These are phyloP conservation scores for Hassar affinis DNA, from an alignment of 2,113 vertebrate genomes.

Conservation along the genomic window DNA sequence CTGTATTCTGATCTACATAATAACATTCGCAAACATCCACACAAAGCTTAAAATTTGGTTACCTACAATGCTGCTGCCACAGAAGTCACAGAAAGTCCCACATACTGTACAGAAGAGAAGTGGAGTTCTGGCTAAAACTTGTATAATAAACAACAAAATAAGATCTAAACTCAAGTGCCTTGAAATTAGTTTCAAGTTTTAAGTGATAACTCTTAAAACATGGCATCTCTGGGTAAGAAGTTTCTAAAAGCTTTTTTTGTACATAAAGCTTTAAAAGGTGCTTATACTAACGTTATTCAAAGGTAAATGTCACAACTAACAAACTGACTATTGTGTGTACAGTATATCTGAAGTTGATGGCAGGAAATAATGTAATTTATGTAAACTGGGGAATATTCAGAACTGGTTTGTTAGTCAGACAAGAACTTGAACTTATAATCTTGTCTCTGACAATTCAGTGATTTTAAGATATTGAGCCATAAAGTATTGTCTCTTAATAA, in stretches of 20 bases:
- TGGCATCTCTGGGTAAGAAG: background rate
- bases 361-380: background rate
- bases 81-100: constrained; percentile 18
- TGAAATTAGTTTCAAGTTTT: background rate
- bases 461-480: background rate
- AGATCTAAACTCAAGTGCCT: background rate
- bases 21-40: constrained; percentile 19
- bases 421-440: background rate
- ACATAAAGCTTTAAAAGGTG: background rate
- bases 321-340: background rate
- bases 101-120: background rate
- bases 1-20: constrained; percentile 13
- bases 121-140: constrained; percentile 14
- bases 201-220: background rate
- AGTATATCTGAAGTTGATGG: background rate
- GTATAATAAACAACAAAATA: constrained; percentile 12
- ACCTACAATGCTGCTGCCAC: constrained; percentile 21
- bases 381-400: background rate
- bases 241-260: background rate
- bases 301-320: background rate
- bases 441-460: background rate
- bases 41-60: constrained; percentile 21
- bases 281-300: background rate
- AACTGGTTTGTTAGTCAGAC: background rate
- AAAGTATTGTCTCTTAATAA: background rate